A percentile compares a stretch with the other conserved stretches of the same genome.
phyloP scores from a whole-genome alignment of 2,113 vertebrate species.

The Etheostoma cragini region DNA sequence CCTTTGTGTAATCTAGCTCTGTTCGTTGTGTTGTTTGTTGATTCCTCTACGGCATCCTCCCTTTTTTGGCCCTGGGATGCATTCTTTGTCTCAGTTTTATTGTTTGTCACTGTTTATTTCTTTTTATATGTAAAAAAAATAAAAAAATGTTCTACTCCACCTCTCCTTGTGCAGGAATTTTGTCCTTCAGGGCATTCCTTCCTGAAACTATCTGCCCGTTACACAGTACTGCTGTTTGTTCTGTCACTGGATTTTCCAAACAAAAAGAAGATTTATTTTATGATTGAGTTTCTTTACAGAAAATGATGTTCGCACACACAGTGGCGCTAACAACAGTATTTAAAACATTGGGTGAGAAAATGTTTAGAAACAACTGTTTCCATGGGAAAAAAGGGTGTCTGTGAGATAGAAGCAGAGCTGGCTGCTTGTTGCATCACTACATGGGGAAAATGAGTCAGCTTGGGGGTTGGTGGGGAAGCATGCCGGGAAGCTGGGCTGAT shows the following conservation, averaged over 20 bases:
- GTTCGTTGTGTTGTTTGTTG: background rate
- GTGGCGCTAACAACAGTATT: background rate
- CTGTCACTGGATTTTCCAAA: background rate
- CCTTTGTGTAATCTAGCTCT: background rate
- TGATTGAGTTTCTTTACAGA: background rate
- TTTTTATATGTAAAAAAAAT: too few species aligned
- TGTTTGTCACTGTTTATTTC: too few species aligned
- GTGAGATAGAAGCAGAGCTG: slow-evolving; percentile 45
- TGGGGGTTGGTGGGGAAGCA: slow-evolving; percentile 1
- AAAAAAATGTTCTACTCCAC: background rate
- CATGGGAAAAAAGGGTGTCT: background rate
- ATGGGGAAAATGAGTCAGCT: slow-evolving; percentile 52
- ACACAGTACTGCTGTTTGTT: slow-evolving; percentile 19
- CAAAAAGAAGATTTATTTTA: slow-evolving; percentile 6
- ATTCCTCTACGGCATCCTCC: background rate
- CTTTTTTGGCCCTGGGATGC: background rate
- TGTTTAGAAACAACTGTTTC: slow-evolving; percentile 29
- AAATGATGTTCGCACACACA: background rate
- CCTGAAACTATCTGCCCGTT: background rate
- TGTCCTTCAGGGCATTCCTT: slow-evolving; percentile 33
- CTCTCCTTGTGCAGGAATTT: slow-evolving; percentile 38
- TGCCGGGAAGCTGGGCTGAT: slow-evolving; percentile 16
- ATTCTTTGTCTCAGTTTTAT: too few species aligned
- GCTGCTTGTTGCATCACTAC: slow-evolving; percentile 51
- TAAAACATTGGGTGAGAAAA: slow-evolving; percentile 10